A percentile compares a stretch with the other conserved stretches of the same genome.
These are phyloP conservation scores for Tenebrio molitor DNA, from an alignment of 1,140 invertebrate species.

Conservation along the genomic window DNA sequence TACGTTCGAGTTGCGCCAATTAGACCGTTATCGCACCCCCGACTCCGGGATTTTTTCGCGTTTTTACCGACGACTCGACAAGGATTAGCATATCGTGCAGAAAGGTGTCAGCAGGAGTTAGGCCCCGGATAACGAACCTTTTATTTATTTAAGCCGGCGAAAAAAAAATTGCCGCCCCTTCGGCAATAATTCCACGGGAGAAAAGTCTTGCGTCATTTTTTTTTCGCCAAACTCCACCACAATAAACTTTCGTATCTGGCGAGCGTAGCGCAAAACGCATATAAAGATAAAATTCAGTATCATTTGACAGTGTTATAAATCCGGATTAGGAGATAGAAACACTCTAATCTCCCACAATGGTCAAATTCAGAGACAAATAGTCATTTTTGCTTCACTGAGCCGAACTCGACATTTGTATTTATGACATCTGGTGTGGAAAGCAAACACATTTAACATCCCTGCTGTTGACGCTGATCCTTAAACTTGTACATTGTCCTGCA, in stretches of 20 bases:
- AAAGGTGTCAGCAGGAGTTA: too few species aligned
- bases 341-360: slow-evolving; percentile 59
- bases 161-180: too few species aligned
- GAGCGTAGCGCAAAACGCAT: slow-evolving; percentile 29
- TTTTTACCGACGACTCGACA: too few species aligned
- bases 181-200: too few species aligned
- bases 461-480: slow-evolving; percentile 43
- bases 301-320: slow-evolving; percentile 54
- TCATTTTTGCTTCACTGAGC: slow-evolving; percentile 57
- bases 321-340: slow-evolving; percentile 54
- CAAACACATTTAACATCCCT: slow-evolving; percentile 43
- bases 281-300: slow-evolving; percentile 45
- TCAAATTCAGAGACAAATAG: slow-evolving; percentile 61
- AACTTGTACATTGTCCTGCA: slow-evolving; percentile 45
- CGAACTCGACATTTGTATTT: slow-evolving; percentile 58
- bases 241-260: slow-evolving; percentile 7
- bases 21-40: background rate
- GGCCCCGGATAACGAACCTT: too few species aligned
- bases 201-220: too few species aligned
- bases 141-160: too few species aligned
- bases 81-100: too few species aligned
- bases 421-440: slow-evolving; percentile 59
- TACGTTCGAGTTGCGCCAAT: background rate
- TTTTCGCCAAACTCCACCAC: too few species aligned
- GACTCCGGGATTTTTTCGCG: too few species aligned